Evolutionary conservation across 2,113 vertebrate genomes (phyloP), one percentile per base, ranked within the genome.

Genomic region (Nanorana parkeri): DNA sequence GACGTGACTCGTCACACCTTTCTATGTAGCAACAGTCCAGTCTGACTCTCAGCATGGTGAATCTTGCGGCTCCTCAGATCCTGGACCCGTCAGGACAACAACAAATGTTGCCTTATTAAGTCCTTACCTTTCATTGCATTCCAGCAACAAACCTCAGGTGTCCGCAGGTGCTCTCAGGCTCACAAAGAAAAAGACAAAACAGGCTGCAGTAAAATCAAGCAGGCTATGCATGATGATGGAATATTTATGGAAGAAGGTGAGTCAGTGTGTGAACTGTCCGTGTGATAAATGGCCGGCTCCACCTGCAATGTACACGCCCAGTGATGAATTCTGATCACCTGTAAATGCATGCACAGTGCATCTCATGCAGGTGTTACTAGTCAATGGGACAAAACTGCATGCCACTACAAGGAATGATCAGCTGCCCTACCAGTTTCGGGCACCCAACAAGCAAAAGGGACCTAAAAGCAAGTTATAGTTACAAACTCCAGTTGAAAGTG

Each of bases 251-350:
- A 26, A 60, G 16, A 26, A 29, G n/a, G 10, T 76, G 73, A 77
- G 36, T 77, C 75, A 77, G 29, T 64, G 17, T 52, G 32, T 63
- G 56, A 75, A 26, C 32, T 3, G 29, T 41, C 1, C 21, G 36
- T 36, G n/a, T 64, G 75, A 51, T 21, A 77, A 77, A 77, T 64
- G 4, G 3, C 21, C 19, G 2, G 29, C 73, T 77, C 75, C 75
- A 65, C 75, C 60, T 77, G 58, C 60, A 16, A 21, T 26, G 75
- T 77, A 26, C 66, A 66, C 75, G 52, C 75, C 75, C 75, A 16
- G 28, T 60, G 26, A 56, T 71, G 69, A 17, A 20, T 20, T 20
- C 24, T 54, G 15, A 58, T 60, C 26, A 32, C 71, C 71, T 74
- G 68, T 0, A 26, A 54, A 5, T 4, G 17, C 71, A 60, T 20